Evolutionary conservation across 2,113 vertebrate genomes (phyloP).

Genomic region (Saguinus imperator): DNA sequence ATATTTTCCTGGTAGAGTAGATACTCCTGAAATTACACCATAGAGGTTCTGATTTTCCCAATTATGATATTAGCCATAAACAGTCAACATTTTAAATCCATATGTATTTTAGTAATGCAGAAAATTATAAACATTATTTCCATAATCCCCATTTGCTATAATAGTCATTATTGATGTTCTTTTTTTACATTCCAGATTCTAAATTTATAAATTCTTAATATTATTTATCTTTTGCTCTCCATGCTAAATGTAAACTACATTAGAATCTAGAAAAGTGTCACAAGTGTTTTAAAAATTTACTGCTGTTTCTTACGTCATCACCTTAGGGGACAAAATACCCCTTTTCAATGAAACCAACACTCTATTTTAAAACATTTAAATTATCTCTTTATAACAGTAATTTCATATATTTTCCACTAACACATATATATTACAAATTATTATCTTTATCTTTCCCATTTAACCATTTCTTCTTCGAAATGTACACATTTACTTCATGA

Average conservation of each 20-base stretch:
- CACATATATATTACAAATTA: neutral
- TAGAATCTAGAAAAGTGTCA: neutral
- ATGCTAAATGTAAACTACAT: slow-evolving; percentile 32
- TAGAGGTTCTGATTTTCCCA: neutral
- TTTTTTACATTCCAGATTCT: neutral
- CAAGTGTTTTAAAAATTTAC: neutral
- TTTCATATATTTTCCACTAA: neutral
- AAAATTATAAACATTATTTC: neutral
- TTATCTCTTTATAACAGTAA: neutral
- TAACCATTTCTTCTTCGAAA: neutral
- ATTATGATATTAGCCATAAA: neutral
- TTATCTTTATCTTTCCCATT: neutral
- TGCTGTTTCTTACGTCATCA: neutral
- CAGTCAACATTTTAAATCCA: neutral
- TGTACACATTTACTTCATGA: neutral
- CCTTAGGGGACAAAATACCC: neutral
- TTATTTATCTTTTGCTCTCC: slow-evolving; percentile 32
- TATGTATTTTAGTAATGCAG: neutral
- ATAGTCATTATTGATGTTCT: neutral
- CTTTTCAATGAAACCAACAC: slow-evolving; percentile 29
- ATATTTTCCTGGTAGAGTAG: neutral
- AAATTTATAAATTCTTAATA: slow-evolving; percentile 35
- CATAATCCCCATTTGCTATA: neutral
- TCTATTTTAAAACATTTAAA: slow-evolving; percentile 39
- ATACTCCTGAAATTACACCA: neutral